These are phyloP conservation scores for Parauchenoglanis punctatus DNA, from an alignment of 2,797 vertebrate genomes.

Conservation along the genomic window DNA sequence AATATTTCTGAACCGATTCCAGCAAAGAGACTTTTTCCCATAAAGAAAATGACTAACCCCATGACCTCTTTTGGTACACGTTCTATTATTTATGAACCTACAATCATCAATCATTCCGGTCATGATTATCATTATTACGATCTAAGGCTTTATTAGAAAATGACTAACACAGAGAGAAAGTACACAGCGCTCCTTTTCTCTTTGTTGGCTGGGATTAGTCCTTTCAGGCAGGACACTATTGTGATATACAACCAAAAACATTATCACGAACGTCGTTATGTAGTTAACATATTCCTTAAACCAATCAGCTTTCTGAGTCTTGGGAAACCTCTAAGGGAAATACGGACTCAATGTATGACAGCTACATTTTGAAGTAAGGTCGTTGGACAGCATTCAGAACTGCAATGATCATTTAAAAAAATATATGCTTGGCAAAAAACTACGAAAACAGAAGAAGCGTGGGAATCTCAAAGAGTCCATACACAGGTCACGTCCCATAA, in stretches of 20 bases:
- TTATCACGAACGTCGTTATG: background rate
- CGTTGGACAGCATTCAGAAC: background rate
- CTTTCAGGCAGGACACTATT: background rate
- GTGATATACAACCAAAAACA: background rate
- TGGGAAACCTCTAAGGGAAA: background rate
- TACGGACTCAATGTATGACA: background rate
- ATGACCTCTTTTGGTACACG: background rate
- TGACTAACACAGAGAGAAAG: background rate
- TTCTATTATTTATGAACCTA: background rate
- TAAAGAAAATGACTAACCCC: background rate
- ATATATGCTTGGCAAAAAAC: background rate
- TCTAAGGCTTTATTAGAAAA: too few species aligned
- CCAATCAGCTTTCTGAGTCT: too few species aligned
- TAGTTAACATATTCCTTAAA: background rate
- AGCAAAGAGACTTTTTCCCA: background rate
- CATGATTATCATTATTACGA: background rate
- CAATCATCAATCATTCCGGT: background rate
- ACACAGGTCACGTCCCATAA: slow-evolving; percentile 8
- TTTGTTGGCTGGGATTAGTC: background rate
- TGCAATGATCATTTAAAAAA: background rate
- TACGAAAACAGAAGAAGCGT: background rate
- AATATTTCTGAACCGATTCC: background rate
- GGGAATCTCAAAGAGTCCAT: slow-evolving; percentile 17
- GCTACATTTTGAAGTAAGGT: background rate
- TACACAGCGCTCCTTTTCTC: background rate